A percentile compares a stretch with the other conserved stretches of the same genome.
These are phyloP conservation scores for Caradrina clavipalpis DNA, from an alignment of 2,888 invertebrate genomes.

Conservation along the genomic window DNA sequence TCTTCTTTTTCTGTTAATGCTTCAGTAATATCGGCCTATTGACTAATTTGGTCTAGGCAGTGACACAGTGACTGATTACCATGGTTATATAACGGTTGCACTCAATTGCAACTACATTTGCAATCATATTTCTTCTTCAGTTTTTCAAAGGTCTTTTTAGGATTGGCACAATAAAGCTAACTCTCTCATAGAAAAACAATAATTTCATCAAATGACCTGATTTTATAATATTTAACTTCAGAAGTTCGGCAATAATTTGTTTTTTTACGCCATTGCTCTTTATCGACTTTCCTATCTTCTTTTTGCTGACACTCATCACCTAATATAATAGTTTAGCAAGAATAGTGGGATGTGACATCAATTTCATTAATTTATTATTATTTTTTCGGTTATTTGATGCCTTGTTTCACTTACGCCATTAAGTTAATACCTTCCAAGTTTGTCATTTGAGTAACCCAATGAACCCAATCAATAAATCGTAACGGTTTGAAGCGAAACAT, in stretches of 20 bases:
- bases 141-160: conserved; percentile 1
- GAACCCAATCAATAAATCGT: conserved; percentile 49
- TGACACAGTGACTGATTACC: conserved; percentile 15
- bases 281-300: not conserved
- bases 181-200: too few species aligned
- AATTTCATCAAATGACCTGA: too few species aligned
- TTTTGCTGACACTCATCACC: not conserved
- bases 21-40: conserved; percentile 25
- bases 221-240: too few species aligned
- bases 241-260: too few species aligned
- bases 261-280: too few species aligned
- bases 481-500: conserved; percentile 31
- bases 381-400: not conserved
- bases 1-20: conserved; percentile 33
- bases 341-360: not conserved
- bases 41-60: conserved; percentile 33
- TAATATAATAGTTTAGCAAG: too few species aligned
- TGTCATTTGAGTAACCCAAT: conserved; percentile 44
- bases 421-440: conserved; percentile 13
- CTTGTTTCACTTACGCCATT: not conserved
- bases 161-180: not conserved
- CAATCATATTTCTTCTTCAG: not conserved
- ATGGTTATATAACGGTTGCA: conserved; percentile 55
- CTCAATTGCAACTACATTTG: conserved; percentile 28
- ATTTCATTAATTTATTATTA: not conserved